phyloP scores from a whole-genome alignment of 2,113 vertebrate genomes.

The Regulus satrapa region DNA sequence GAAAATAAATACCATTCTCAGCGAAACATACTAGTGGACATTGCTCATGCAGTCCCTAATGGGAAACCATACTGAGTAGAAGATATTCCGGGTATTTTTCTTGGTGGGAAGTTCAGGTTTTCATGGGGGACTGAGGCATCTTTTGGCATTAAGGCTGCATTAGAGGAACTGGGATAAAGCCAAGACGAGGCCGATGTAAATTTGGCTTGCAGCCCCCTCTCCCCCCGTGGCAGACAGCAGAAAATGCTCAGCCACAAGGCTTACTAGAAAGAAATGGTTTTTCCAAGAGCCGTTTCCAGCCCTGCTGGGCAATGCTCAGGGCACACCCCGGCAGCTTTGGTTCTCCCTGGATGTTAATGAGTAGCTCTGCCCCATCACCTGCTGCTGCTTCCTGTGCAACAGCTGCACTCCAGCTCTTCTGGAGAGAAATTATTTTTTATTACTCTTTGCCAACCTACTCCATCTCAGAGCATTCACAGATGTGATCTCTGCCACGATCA shows the following conservation, averaged over 20 bases:
- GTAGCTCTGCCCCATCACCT: not conserved
- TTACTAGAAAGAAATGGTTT: not conserved
- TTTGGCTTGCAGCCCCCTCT: not conserved
- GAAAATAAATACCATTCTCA: not conserved
- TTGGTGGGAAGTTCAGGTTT: not conserved
- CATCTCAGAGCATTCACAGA: not conserved
- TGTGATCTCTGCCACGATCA: not conserved
- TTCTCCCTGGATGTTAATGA: accelerated
- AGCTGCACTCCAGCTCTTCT: not conserved
- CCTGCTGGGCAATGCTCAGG: not conserved
- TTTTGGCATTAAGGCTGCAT: not conserved
- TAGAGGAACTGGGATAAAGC: not conserved
- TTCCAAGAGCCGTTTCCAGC: not conserved
- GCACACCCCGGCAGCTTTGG: not conserved
- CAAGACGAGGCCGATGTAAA: not conserved
- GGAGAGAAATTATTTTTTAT: not conserved
- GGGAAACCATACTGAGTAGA: not conserved
- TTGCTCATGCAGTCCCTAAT: not conserved
- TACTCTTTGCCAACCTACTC: not conserved
- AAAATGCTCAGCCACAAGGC: not conserved
- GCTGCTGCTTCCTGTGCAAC: not conserved
- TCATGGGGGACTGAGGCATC: not conserved
- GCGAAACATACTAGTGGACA: not conserved
- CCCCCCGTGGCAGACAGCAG: not conserved
- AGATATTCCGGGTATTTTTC: not conserved